Evolutionary conservation across 2,888 invertebrate species (phyloP).

Genomic region (Scelioninae gen. 1): DNA sequence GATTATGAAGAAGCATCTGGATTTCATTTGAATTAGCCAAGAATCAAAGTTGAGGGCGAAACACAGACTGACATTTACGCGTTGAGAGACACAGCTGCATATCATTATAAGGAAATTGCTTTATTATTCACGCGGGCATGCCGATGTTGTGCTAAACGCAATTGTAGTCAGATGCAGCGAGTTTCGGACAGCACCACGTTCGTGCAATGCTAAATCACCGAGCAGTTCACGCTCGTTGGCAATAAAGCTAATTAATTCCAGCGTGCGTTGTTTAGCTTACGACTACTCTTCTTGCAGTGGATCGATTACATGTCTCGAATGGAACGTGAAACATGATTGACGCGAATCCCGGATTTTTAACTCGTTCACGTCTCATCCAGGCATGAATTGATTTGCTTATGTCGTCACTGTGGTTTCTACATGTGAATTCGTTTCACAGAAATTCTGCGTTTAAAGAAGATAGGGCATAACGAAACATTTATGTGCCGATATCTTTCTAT

Average conservation of each 20-base stretch:
- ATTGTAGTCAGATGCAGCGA: conserved; percentile 63
- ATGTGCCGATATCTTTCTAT: too few relatives aligned
- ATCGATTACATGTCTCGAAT: conserved; percentile 55
- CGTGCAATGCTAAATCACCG: conserved; percentile 53
- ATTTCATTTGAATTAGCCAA: too few relatives aligned
- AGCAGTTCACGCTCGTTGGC: conserved; percentile 39
- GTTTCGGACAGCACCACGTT: conserved; percentile 53
- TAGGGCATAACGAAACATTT: too few relatives aligned
- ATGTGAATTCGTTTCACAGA: conserved; percentile 17
- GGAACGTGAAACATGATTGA: conserved; percentile 32
- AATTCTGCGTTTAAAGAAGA: too few relatives aligned
- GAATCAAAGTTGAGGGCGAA: background rate
- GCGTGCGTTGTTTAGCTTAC: conserved; percentile 42
- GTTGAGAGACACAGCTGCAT: conserved; percentile 37
- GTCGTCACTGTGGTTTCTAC: conserved; percentile 23
- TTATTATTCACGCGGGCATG: conserved; percentile 60
- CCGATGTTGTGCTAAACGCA: conserved; percentile 47
- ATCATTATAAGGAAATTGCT: conserved; percentile 55
- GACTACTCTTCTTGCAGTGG: conserved; percentile 34
- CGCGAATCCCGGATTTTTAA: conserved; percentile 33
- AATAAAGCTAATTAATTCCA: conserved; percentile 61
- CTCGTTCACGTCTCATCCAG: conserved; percentile 14
- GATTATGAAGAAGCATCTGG: too few relatives aligned
- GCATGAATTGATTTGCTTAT: conserved; percentile 34
- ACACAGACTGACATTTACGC: too few relatives aligned